These are phyloP conservation scores for Colistium nudipinnis DNA, from an alignment of 2,113 vertebrate genomes.

Conservation along the genomic window DNA sequence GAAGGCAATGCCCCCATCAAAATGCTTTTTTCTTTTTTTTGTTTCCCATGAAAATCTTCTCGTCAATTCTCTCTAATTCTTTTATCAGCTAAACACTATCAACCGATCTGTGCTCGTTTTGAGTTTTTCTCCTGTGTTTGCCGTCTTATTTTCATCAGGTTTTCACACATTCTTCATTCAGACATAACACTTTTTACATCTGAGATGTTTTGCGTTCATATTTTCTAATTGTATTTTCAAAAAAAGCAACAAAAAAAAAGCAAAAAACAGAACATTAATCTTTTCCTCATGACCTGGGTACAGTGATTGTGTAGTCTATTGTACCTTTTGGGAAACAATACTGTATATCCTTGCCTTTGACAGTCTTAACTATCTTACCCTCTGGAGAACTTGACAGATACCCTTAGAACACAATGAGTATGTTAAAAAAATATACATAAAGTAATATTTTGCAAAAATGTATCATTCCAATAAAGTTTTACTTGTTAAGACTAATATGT, in stretches of 20 bases:
- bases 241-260: conserved; percentile 72
- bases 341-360: conserved; percentile 87
- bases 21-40: conserved; percentile 24
- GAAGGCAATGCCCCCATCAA: conserved; percentile 43
- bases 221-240: conserved; percentile 87
- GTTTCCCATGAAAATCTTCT: conserved; percentile 26
- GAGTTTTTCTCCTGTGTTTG: conserved; percentile 65
- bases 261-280: conserved; percentile 78
- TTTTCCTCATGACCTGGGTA: conserved; percentile 83
- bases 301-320: conserved; percentile 86
- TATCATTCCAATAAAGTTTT: conserved; percentile 91
- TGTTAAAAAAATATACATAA: conserved; percentile 83
- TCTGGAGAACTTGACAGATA: conserved; percentile 86
- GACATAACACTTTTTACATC: conserved; percentile 82
- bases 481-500: conserved; percentile 85
- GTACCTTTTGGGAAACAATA: conserved; percentile 86
- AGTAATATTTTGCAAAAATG: conserved; percentile 89
- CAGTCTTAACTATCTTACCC: conserved; percentile 88
- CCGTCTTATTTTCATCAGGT: conserved; percentile 73
- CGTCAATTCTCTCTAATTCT: conserved; percentile 41
- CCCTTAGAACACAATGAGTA: conserved; percentile 85
- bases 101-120: conserved; percentile 60
- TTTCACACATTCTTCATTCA: conserved; percentile 75
- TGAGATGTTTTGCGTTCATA: conserved; percentile 80
- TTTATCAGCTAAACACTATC: conserved; percentile 65